These are phyloP conservation scores for Climacteris rufus DNA, from an alignment of 2,113 vertebrate species.

Conservation along the genomic window DNA sequence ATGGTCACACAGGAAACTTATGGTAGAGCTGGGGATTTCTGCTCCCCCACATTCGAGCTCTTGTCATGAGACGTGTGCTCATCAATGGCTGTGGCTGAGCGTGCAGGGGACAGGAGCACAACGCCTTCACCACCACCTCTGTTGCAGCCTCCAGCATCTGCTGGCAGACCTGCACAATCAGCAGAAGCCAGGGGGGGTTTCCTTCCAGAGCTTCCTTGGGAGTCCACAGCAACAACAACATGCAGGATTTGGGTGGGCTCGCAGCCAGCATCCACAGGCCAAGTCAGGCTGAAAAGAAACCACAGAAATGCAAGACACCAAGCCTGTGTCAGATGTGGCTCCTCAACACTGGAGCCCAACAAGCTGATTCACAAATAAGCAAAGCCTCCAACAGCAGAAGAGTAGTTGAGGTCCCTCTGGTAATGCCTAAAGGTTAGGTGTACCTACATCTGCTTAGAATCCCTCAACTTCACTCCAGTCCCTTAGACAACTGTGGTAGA, in stretches of 20 bases:
- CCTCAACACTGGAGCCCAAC: not conserved
- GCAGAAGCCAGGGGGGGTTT: not conserved
- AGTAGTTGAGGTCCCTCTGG: not conserved
- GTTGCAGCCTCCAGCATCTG: not conserved
- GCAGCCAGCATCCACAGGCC: not conserved
- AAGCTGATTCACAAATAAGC: not conserved
- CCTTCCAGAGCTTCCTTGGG: constrained; percentile 25
- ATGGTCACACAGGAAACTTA: not conserved
- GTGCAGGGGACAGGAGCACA: not conserved
- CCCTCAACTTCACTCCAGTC: not conserved
- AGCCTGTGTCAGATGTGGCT: not conserved
- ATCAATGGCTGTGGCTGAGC: not conserved
- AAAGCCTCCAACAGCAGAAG: not conserved
- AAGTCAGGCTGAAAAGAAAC: not conserved
- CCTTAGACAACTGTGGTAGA: not conserved
- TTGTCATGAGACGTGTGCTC: not conserved
- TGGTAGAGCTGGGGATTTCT: not conserved
- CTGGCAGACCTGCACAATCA: not conserved
- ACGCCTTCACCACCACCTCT: not conserved
- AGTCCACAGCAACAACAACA: fast-evolving
- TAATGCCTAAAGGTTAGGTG: not conserved
- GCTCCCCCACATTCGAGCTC: not conserved
- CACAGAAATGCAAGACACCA: not conserved
- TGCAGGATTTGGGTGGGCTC: not conserved
- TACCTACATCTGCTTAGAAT: not conserved